Percentiles rank a stretch among this genome's conserved stretches.
Conservation (phyloP, 2,113 vertebrate species). For the Etheostoma spectabile region DNA sequence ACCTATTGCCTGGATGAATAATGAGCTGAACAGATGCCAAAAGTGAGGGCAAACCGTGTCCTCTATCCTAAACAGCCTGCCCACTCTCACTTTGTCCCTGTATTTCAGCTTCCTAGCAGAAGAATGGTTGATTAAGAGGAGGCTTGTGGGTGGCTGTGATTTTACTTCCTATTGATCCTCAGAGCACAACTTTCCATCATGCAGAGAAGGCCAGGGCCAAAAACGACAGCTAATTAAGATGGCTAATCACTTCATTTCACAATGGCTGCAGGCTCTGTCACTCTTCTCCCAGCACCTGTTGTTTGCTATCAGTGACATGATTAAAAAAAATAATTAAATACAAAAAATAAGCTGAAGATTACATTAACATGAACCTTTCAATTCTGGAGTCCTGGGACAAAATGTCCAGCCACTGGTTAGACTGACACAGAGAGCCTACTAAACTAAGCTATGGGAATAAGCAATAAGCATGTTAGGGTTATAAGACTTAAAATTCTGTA, state of each 20-base stretch:
- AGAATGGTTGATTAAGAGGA: slow-evolving; percentile 45
- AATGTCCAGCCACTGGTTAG: not conserved
- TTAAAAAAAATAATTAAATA: too few species aligned
- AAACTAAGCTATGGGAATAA: not conserved
- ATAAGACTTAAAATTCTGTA: not conserved
- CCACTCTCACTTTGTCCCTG: slow-evolving; percentile 1
- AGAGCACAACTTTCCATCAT: slow-evolving; percentile 77
- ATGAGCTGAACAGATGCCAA: slow-evolving; percentile 37
- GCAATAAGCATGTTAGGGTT: not conserved
- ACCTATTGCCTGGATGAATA: slow-evolving; percentile 29
- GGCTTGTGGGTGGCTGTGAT: slow-evolving; percentile 59
- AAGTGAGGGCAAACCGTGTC: slow-evolving; percentile 27
- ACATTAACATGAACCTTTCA: not conserved
- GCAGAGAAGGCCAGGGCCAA: slow-evolving; percentile 66
- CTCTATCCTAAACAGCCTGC: slow-evolving; percentile 16
- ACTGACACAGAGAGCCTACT: not conserved
- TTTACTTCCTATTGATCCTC: slow-evolving; percentile 69
- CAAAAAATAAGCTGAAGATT: not conserved
- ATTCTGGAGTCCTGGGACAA: not conserved
- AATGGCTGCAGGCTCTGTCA: slow-evolving; percentile 66
- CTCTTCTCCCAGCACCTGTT: slow-evolving; percentile 61
- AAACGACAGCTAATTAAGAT: slow-evolving; percentile 82
- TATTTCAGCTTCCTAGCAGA: slow-evolving; percentile 25
- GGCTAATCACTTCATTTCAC: slow-evolving; percentile 79
- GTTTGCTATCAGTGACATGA: slow-evolving; percentile 44